Conservation (phyloP, 2,797 vertebrate species). For the Serranus cabrilla region DNA sequence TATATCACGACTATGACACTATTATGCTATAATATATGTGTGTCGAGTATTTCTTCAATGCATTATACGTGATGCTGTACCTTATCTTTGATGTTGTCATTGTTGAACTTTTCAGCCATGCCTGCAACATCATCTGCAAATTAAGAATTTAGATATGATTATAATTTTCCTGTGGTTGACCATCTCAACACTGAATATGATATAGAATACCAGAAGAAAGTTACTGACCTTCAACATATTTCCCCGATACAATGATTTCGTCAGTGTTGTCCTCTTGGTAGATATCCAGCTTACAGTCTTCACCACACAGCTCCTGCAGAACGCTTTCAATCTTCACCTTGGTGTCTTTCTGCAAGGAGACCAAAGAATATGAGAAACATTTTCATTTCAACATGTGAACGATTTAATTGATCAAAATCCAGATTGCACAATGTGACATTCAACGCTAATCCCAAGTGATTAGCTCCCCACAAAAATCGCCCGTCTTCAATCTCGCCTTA, state of each 20-base stretch:
- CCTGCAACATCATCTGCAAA: constrained; percentile 79
- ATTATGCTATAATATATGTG: too few relatives aligned
- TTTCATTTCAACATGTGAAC: background rate
- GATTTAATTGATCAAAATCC: background rate
- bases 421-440: constrained; percentile 3
- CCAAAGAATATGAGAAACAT: background rate
- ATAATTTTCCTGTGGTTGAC: background rate
- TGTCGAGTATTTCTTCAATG: background rate
- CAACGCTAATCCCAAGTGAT: background rate
- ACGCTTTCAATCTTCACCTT: constrained; percentile 77
- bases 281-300: constrained; percentile 83
- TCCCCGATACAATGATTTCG: constrained; percentile 81
- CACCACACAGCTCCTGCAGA: constrained; percentile 78
- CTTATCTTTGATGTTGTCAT: constrained; percentile 86
- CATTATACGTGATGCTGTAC: constrained; percentile 54
- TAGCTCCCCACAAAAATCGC: background rate
- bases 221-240: constrained; percentile 83
- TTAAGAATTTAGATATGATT: constrained; percentile 1
- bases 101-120: constrained; percentile 85
- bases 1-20: background rate
- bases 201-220: background rate
- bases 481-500: background rate
- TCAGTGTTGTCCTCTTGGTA: constrained; percentile 81
- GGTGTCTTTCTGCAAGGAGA: constrained; percentile 74
- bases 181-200: too few relatives aligned